Base-by-base conservation (phyloP, 2,888 invertebrate species). In the Lepeophtheirus nordmannii region DNA sequence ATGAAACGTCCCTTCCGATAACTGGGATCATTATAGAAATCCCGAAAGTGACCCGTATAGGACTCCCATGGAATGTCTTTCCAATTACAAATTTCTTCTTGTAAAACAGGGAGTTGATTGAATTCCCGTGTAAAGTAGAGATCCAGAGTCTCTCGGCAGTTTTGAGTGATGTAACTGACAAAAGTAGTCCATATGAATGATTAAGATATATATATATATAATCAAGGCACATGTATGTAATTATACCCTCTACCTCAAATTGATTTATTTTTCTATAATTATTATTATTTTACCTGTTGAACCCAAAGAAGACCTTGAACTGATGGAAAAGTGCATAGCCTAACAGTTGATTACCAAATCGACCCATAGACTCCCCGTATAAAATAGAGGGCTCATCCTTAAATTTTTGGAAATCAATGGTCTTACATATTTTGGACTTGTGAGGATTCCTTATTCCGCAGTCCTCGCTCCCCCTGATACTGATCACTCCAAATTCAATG, bases 341-440 rank as follows among this genome's bases (percentile, higher is more conserved):
- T 17, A 63, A n/a, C 1, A 63, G 22, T 23, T 63, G 63, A 23
- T 63, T 63, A 20, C 63, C 63, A 22, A 63, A 53, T 46, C 63
- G 53, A 3, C 63, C 63, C n/a, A 20, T 14, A 1, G 63, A 17
- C 8, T n/a, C 63, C 1, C 63, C 63, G 23, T 63, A 63, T 11
- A 63, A 37, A 10, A 56, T 46, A 8, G 63, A 20, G 2, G 37
- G 20, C 22, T 63, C 56, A 12, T 46, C 11, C 1, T 12, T 30
- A n/a, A 56, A 22, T 1, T 22, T 14, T 1, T 22, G n/a, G 22
- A 56, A 56, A 30, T 63, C 56, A 56, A 62, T 40, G 5, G 39
- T 40, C 17, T 10, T n/a, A 23, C 62, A 62, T 5, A 38, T 23
- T 59, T 23, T 17, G 1, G 37, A 23, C n/a, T 59, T 59, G 23